Evolutionary conservation across 2,797 vertebrate species (phyloP), one percentile per base, ranked within the genome.

Genomic region (Sternarchorhynchus goeldii): DNA sequence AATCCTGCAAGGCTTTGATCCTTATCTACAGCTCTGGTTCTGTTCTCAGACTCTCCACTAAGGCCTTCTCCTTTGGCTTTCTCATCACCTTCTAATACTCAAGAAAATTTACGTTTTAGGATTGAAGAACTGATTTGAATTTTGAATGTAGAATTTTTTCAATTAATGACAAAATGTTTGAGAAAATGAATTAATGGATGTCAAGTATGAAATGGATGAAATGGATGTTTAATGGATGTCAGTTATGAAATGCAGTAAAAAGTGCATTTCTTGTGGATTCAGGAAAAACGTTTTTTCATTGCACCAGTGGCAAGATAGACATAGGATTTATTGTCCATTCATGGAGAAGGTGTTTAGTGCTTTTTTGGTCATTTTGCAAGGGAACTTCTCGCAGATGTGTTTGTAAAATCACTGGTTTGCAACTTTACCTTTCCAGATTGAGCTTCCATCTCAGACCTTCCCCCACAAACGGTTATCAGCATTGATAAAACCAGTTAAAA

Each of bases 401-500:
- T 41, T 10, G 39, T 7, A 10, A 41, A 41, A 41, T 41, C 39
- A 5, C 39, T 6, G 10, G 3, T 41, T 41, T 41, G 39, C 39
- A 7, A 6, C 2, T 41, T 41, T 41, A 10, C 39, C 6, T 41
- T 41, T 25, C 25, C 39, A 41, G 39, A 6, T 10, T 6, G 25
- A 41, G 39, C 39, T 10, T 50, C 2, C 3, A 50, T 3, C 45
- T 50, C 45, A 50, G 45, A 50, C 10, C 45, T 50, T 50, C 45
- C 45, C 45, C 10, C 10, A 10, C 45, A 50, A 31, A 67, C 68
- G 59, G 73, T 73, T 77, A 66, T 31, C 58, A 32, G 5, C 29
- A 87, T 86, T 87, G 88, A 91, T 88, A 88, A 85, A 87, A 77
- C 76, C 73, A 72, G 65, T 53, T 31, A 25, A 53, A 45, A 67